Evolutionary conservation across 1,140 invertebrate species (phyloP).

Genomic region (Wiebesia pumilae): DNA sequence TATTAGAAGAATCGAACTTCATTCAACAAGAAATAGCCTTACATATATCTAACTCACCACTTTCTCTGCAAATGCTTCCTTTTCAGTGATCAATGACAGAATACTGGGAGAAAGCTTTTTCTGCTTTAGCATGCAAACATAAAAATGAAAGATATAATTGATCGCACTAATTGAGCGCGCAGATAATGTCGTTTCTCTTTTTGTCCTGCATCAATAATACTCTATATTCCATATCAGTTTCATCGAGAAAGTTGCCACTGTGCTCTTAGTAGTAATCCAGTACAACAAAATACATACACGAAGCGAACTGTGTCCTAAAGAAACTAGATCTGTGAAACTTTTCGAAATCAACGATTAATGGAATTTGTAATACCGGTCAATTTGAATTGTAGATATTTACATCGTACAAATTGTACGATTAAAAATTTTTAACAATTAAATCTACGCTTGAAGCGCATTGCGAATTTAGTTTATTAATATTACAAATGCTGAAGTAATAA

Average conservation of each 20-base stretch:
- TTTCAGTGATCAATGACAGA: neutral
- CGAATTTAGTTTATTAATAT: neutral
- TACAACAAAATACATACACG: neutral
- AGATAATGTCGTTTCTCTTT: constrained; percentile 47
- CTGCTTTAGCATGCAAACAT: constrained; percentile 43
- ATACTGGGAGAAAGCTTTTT: constrained; percentile 38
- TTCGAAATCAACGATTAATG: neutral
- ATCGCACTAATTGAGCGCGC: constrained; percentile 30
- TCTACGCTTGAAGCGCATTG: neutral
- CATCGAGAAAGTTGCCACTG: constrained; percentile 59
- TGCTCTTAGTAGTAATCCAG: constrained; percentile 5
- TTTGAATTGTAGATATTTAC: no score
- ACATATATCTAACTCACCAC: neutral
- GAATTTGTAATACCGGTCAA: neutral
- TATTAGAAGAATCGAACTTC: neutral
- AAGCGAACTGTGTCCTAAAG: constrained; percentile 5
- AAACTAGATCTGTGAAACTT: constrained; percentile 21
- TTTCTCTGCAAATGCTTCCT: constrained; percentile 8
- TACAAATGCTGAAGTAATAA: neutral
- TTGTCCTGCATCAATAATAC: neutral
- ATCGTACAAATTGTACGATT: no score
- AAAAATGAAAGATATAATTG: constrained; percentile 45
- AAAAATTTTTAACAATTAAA: neutral
- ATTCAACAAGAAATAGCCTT: neutral
- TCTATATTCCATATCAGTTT: constrained; percentile 57